These are phyloP conservation scores for Sinocyclocheilus anshuiensis DNA, from an alignment of 2,113 vertebrate genomes.

Conservation along the genomic window DNA sequence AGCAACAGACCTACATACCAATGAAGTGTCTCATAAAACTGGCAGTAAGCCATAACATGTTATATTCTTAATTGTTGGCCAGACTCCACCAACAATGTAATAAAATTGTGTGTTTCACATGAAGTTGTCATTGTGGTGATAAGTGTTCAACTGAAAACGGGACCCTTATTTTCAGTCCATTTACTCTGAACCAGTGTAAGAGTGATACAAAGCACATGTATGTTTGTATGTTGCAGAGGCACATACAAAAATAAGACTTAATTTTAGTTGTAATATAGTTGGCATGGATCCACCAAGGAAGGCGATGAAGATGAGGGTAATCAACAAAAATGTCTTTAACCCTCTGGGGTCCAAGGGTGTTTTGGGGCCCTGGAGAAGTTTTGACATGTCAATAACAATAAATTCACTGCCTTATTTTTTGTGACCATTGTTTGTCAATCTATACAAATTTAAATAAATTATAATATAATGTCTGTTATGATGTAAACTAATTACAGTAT, in stretches of 20 bases:
- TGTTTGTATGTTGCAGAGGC: not conserved
- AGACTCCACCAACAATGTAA: not conserved
- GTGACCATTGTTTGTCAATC: not conserved
- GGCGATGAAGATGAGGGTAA: too few species aligned
- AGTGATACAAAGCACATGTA: not conserved
- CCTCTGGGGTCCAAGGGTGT: too few species aligned
- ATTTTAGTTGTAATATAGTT: not conserved
- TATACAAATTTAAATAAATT: not conserved
- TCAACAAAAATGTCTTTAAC: too few species aligned
- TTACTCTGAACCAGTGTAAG: not conserved
- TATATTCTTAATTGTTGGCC: not conserved
- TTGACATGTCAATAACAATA: not conserved
- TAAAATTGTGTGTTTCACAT: not conserved
- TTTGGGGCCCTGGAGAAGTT: too few species aligned
- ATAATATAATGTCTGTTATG: not conserved
- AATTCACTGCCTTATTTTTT: not conserved
- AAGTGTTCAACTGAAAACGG: not conserved
- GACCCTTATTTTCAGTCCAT: not conserved
- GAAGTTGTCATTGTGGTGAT: not conserved
- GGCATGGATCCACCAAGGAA: too few species aligned
- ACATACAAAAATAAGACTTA: not conserved
- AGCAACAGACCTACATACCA: not conserved
- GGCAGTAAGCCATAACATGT: not conserved
- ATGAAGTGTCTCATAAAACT: slow-evolving; percentile 13
- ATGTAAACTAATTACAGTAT: not conserved